phyloP scores from a whole-genome alignment of 35 echinoderm and acorn worm species.

The Eucidaris tribuloides region DNA sequence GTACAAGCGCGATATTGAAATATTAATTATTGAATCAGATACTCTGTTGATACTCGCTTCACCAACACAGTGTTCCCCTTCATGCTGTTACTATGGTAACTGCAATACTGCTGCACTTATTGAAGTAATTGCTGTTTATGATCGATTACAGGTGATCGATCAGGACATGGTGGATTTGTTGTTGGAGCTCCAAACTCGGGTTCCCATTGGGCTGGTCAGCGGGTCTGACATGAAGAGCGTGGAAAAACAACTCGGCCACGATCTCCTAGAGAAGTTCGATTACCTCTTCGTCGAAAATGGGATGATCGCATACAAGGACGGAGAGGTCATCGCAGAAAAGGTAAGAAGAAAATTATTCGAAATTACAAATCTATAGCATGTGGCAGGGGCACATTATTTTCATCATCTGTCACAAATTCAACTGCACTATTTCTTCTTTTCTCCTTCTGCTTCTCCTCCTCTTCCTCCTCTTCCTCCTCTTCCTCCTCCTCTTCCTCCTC shows the following conservation, averaged over 20 bases:
- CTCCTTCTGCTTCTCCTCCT: neutral
- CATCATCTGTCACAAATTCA: neutral
- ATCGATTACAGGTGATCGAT: slow-evolving; percentile 1
- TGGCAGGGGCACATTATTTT: too few relatives aligned
- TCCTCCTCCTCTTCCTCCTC: neutral
- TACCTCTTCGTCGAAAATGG: slow-evolving; percentile 22
- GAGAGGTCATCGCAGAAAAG: neutral
- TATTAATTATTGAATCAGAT: too few relatives aligned
- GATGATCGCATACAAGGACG: neutral
- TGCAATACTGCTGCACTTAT: too few relatives aligned
- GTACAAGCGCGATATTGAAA: too few relatives aligned
- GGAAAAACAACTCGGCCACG: slow-evolving; percentile 3
- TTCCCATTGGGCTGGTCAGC: slow-evolving; percentile 4
- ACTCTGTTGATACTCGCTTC: too few relatives aligned
- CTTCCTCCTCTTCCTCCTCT: neutral
- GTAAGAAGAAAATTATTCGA: too few relatives aligned
- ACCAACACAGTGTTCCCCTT: too few relatives aligned
- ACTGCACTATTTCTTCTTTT: neutral
- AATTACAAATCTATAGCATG: too few relatives aligned
- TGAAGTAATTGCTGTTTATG: too few relatives aligned
- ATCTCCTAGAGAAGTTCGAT: neutral
- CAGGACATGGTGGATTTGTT: neutral
- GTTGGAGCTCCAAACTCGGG: neutral
- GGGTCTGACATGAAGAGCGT: slow-evolving; percentile 17
- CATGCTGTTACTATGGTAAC: too few relatives aligned